Percentiles rank a stretch among this genome's conserved stretches.
phyloP scores from a whole-genome alignment of 1,140 invertebrate species.

The Drepana arcuata region DNA sequence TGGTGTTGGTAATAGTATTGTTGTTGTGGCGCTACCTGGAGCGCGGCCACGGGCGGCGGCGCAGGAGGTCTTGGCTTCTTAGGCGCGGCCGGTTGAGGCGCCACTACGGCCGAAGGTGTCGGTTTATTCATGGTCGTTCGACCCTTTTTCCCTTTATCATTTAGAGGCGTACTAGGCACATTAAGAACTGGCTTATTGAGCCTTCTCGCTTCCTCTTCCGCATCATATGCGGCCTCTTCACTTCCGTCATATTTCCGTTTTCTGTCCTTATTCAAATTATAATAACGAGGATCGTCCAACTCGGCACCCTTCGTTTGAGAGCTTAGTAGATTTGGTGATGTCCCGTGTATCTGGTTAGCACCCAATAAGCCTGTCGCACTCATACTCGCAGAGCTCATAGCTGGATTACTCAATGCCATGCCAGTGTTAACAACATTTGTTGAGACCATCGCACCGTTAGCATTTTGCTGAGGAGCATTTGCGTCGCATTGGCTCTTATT shows the following conservation, averaged over 20 bases:
- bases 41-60: conserved; percentile 59
- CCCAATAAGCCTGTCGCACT: conserved; percentile 47
- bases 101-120: conserved; percentile 35
- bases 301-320: conserved; percentile 54
- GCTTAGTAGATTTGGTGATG: conserved; percentile 45
- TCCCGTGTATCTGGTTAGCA: conserved; percentile 42
- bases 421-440: conserved; percentile 38
- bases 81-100: conserved; percentile 52
- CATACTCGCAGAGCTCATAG: conserved; percentile 39
- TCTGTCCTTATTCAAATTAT: conserved; percentile 80
- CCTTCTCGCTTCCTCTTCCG: conserved; percentile 73
- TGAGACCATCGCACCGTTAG: conserved; percentile 60
- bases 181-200: conserved; percentile 67
- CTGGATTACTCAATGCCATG: conserved; percentile 47
- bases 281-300: conserved; percentile 80
- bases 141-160: conserved; percentile 56
- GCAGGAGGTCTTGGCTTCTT: conserved; percentile 68
- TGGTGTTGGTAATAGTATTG: conserved; percentile 72
- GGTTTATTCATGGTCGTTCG: conserved; percentile 37
- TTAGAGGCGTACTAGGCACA: conserved; percentile 72
- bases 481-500: conserved; percentile 44
- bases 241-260: conserved; percentile 79
- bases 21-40: conserved; percentile 61
- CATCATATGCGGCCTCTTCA: conserved; percentile 75
- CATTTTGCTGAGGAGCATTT: conserved; percentile 41